phyloP scores from a whole-genome alignment of 2,888 invertebrate species.

The Caenorhabditis auriculariae region DNA sequence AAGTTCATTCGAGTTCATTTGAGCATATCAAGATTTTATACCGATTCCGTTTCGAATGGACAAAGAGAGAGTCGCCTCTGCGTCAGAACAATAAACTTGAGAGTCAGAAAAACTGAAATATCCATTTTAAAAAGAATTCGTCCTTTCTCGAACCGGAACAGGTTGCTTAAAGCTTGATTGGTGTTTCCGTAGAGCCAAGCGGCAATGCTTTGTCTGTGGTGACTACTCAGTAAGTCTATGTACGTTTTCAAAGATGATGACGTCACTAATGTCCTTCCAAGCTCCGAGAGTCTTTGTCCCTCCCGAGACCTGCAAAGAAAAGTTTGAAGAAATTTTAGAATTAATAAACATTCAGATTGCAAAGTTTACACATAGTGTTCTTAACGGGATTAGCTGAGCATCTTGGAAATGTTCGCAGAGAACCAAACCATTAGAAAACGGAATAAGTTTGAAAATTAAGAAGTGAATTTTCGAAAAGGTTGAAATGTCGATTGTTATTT shows the following conservation, averaged over 20 bases:
- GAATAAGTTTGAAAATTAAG: too few species aligned
- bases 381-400: too few species aligned
- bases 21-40: not conserved
- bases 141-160: conserved; percentile 24
- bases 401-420: too few species aligned
- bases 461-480: too few species aligned
- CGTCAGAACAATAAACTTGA: conserved; percentile 43
- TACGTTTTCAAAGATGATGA: conserved; percentile 51
- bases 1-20: not conserved
- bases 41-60: conserved; percentile 49
- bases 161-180: conserved; percentile 30
- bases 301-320: conserved; percentile 26
- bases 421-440: not conserved
- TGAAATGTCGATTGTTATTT: too few species aligned
- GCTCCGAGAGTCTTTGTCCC: conserved; percentile 47
- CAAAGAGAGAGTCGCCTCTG: conserved; percentile 39
- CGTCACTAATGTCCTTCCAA: conserved; percentile 52
- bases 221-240: conserved; percentile 49
- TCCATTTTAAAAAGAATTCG: conserved; percentile 1
- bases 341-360: not conserved
- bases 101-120: conserved; percentile 43
- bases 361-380: too few species aligned
- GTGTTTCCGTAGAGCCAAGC: conserved; percentile 51
- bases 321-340: too few species aligned
- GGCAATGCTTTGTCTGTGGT: conserved; percentile 51